phyloP scores from a whole-genome alignment of 2,113 vertebrate genomes.

The Mola mola region DNA sequence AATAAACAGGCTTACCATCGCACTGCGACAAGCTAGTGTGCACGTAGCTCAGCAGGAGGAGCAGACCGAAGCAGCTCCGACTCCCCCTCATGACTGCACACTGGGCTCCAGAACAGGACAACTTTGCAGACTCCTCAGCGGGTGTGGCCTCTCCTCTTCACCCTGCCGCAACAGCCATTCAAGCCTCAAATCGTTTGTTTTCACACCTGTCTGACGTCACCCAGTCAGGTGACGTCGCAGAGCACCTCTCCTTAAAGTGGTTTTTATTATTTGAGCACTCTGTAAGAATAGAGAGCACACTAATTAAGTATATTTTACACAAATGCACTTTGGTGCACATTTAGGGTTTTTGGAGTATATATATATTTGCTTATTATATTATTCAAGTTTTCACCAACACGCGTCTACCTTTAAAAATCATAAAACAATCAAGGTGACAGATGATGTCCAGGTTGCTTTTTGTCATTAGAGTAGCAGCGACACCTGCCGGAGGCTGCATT shows the following conservation, averaged over 20 bases:
- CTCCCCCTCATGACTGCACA: slow-evolving; percentile 26
- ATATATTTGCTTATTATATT: too few relatives aligned
- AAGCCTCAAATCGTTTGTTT: neutral
- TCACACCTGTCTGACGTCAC: slow-evolving; percentile 43
- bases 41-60: slow-evolving; percentile 14
- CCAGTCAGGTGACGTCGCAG: slow-evolving; percentile 16
- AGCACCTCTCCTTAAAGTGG: neutral
- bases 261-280: too few relatives aligned
- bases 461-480: too few relatives aligned
- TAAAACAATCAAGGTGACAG: too few relatives aligned
- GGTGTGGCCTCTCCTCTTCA: neutral
- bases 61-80: neutral
- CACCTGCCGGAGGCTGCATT: slow-evolving; percentile 16
- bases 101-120: rapidly evolving
- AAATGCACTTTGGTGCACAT: too few relatives aligned
- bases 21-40: neutral
- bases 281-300: too few relatives aligned
- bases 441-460: too few relatives aligned
- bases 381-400: too few relatives aligned
- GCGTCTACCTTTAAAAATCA: too few relatives aligned
- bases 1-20: neutral
- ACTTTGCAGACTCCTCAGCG: neutral
- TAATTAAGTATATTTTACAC: too few relatives aligned
- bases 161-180: neutral
- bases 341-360: too few relatives aligned